A percentile compares a stretch with the other conserved stretches of the same genome.
Evolutionary conservation across 1,140 invertebrate species (phyloP).

Genomic region (Aradophagus sp.): DNA sequence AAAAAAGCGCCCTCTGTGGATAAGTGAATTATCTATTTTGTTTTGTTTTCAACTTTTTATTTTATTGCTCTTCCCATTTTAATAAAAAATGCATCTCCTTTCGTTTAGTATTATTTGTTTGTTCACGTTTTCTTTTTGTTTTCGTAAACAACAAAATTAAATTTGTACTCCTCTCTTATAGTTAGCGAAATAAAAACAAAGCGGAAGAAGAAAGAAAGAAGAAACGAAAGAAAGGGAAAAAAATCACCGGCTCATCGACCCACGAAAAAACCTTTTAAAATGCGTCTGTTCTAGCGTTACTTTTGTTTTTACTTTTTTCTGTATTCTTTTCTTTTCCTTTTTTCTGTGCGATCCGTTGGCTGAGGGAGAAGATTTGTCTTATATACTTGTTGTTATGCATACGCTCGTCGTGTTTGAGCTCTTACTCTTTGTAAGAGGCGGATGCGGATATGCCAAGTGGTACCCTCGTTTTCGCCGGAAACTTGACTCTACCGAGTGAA

Average conservation of each 20-base stretch:
- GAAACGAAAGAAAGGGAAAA: background rate
- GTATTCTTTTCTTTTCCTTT: constrained; percentile 3
- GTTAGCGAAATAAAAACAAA: no score
- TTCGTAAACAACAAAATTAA: no score
- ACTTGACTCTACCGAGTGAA: constrained; percentile 48
- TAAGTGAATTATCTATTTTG: no score
- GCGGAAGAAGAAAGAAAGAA: no score
- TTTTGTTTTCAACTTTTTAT: constrained; percentile 47
- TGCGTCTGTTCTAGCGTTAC: constrained; percentile 16
- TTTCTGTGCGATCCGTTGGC: constrained; percentile 44
- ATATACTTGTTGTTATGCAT: constrained; percentile 58
- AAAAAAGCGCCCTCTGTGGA: constrained; percentile 58
- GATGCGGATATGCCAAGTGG: constrained; percentile 56
- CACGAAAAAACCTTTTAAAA: constrained; percentile 20
- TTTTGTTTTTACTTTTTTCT: constrained; percentile 4
- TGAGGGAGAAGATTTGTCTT: constrained; percentile 55
- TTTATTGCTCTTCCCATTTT: no score
- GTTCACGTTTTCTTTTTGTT: no score
- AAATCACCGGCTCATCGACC: constrained; percentile 12
- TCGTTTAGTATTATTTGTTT: no score
- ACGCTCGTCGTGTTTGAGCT: constrained; percentile 55
- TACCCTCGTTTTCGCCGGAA: constrained; percentile 54
- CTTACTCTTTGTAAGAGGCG: constrained; percentile 54
- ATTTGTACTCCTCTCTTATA: no score
- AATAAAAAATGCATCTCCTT: no score